Evolutionary conservation across 1,140 invertebrate genomes (phyloP).

Genomic region (Holotrichia oblita): DNA sequence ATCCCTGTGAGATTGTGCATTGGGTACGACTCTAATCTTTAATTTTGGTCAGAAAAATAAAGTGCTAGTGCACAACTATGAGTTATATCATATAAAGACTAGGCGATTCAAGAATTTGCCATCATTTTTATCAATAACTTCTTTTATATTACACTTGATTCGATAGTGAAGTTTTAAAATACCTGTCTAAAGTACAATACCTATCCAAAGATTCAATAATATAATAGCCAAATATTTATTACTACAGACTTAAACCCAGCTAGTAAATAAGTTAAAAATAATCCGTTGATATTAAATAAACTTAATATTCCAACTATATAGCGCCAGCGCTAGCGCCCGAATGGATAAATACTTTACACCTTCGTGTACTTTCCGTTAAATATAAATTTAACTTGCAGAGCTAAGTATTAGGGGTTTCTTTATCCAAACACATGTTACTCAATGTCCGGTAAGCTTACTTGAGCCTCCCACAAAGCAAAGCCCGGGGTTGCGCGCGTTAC

Average conservation of each 20-base stretch:
- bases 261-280: slow-evolving; percentile 12
- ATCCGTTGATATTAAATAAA: slow-evolving; percentile 15
- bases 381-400: slow-evolving; percentile 41
- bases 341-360: slow-evolving; percentile 12
- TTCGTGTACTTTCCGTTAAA: slow-evolving; percentile 11
- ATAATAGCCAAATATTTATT: neutral
- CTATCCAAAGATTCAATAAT: neutral
- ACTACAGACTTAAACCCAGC: neutral
- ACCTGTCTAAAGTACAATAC: too few relatives aligned
- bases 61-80: too few relatives aligned
- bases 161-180: too few relatives aligned
- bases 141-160: too few relatives aligned
- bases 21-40: too few relatives aligned
- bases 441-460: slow-evolving; percentile 57
- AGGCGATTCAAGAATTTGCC: too few relatives aligned
- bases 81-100: too few relatives aligned
- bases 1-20: too few relatives aligned
- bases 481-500: slow-evolving; percentile 58
- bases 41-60: too few relatives aligned
- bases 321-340: neutral
- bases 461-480: slow-evolving; percentile 58
- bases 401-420: slow-evolving; percentile 50
- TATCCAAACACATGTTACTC: slow-evolving; percentile 60
- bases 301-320: neutral
- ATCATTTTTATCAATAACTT: too few relatives aligned